These are phyloP conservation scores for Aphelenchoides fujianensis DNA, from an alignment of 1,140 invertebrate genomes.

Conservation along the genomic window DNA sequence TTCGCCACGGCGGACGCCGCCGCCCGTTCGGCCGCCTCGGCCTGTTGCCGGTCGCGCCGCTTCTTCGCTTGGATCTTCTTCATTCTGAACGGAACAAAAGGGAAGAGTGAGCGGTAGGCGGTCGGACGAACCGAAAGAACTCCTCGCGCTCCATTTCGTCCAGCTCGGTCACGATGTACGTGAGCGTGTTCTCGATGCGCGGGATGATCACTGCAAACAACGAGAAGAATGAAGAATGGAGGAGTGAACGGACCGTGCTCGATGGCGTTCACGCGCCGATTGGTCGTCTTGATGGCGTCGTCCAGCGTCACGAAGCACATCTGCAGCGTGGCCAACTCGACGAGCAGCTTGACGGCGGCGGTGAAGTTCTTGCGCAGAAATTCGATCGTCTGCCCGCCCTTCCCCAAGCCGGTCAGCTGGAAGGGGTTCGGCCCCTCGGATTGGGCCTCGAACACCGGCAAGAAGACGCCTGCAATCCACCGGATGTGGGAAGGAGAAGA, in stretches of 20 bases:
- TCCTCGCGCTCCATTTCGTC: constrained; percentile 98
- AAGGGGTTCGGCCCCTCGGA: constrained; percentile 84
- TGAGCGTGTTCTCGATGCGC: constrained; percentile 87
- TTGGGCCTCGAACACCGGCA: constrained; percentile 92
- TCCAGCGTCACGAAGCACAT: constrained; percentile 94
- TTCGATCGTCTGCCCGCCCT: constrained; percentile 87
- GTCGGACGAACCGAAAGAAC: constrained; percentile 94
- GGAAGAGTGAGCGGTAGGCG: too few species aligned
- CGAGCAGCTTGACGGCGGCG: constrained; percentile 82
- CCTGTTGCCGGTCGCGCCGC: constrained; percentile 55
- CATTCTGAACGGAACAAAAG: constrained; percentile 61
- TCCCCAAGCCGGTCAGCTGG: constrained; percentile 83
- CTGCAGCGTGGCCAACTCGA: constrained; percentile 88
- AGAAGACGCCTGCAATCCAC: constrained; percentile 87
- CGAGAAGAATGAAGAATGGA: too few species aligned
- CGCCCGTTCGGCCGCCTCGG: constrained; percentile 26
- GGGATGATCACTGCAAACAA: constrained; percentile 89
- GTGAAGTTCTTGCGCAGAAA: constrained; percentile 94
- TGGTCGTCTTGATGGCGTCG: constrained; percentile 94
- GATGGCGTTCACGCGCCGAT: constrained; percentile 97
- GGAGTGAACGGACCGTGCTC: constrained; percentile 90
- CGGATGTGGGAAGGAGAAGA: constrained; percentile 89
- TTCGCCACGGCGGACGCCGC: constrained; percentile 44
- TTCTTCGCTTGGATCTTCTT: constrained; percentile 62
- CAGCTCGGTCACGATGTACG: constrained; percentile 95